A percentile compares a stretch with the other conserved stretches of the same genome.
These are phyloP conservation scores for Eremobia ochroleuca DNA, from an alignment of 2,888 invertebrate species.

Conservation along the genomic window DNA sequence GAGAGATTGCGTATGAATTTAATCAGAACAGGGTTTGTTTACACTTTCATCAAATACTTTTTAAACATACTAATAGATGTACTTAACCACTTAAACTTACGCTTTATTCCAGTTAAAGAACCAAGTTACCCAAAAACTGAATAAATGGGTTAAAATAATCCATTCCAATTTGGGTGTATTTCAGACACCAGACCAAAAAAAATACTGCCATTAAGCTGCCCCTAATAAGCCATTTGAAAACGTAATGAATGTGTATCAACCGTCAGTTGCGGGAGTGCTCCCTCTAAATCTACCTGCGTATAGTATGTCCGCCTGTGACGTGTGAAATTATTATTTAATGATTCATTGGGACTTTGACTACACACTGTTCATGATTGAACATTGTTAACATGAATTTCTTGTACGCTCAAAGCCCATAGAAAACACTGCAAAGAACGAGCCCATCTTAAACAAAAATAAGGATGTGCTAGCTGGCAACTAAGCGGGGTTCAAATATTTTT, in stretches of 20 bases:
- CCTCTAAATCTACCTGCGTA: slow-evolving; percentile 20
- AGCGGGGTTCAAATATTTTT: background rate
- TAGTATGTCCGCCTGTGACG: slow-evolving; percentile 6
- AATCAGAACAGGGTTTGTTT: background rate
- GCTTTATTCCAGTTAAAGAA: background rate
- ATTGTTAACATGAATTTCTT: background rate
- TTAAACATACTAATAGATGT: background rate
- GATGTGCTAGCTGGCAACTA: background rate
- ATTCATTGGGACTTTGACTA: slow-evolving; percentile 20
- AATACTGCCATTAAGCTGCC: background rate
- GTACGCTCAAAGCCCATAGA: background rate
- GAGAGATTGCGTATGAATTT: background rate
- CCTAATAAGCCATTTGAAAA: slow-evolving; percentile 37
- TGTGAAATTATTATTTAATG: slow-evolving; percentile 27
- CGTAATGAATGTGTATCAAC: slow-evolving; percentile 28
- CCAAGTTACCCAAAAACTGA: background rate
- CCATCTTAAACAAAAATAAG: slow-evolving; percentile 2
- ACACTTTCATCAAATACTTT: background rate
- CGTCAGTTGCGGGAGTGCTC: slow-evolving; percentile 11
- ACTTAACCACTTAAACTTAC: background rate
- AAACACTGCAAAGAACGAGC: background rate
- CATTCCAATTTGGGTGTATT: background rate
- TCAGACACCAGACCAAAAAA: background rate
- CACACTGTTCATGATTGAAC: slow-evolving; percentile 6
- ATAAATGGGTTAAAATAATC: background rate